Conservation (phyloP, 2,888 invertebrate species). For the Steinernema hermaphroditum region DNA sequence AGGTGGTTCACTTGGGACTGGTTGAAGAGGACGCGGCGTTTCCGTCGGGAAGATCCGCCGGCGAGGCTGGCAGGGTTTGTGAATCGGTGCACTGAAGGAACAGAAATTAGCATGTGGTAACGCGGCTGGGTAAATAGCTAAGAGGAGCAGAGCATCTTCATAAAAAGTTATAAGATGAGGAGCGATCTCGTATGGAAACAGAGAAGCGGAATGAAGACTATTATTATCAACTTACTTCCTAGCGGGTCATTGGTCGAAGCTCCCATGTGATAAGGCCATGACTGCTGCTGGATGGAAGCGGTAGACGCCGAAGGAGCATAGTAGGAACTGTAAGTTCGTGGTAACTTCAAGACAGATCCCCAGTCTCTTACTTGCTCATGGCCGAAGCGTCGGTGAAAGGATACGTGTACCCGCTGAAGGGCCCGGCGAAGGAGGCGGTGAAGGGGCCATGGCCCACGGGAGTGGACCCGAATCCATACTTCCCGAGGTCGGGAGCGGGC, state of each 20-base stretch:
- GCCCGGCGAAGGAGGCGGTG: slow-evolving; percentile 1
- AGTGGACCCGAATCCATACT: background rate
- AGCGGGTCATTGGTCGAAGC: background rate
- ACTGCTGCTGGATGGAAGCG: background rate
- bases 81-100: background rate
- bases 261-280: background rate
- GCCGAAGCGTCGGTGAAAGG: background rate
- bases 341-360: background rate
- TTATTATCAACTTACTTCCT: background rate
- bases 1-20: slow-evolving; percentile 71
- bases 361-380: background rate
- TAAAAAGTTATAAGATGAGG: no score
- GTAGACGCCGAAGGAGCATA: background rate
- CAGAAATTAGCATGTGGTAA: no score
- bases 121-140: no score
- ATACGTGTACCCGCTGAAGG: background rate
- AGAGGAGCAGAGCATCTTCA: no score
- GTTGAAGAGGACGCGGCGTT: slow-evolving; percentile 87
- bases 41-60: slow-evolving; percentile 71
- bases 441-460: background rate
- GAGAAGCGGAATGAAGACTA: no score
- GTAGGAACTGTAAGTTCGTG: background rate
- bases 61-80: background rate
- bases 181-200: no score
- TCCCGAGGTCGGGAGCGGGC: background rate